Conservation (phyloP, 1,140 invertebrate genomes). For the Mamestra configurata region DNA sequence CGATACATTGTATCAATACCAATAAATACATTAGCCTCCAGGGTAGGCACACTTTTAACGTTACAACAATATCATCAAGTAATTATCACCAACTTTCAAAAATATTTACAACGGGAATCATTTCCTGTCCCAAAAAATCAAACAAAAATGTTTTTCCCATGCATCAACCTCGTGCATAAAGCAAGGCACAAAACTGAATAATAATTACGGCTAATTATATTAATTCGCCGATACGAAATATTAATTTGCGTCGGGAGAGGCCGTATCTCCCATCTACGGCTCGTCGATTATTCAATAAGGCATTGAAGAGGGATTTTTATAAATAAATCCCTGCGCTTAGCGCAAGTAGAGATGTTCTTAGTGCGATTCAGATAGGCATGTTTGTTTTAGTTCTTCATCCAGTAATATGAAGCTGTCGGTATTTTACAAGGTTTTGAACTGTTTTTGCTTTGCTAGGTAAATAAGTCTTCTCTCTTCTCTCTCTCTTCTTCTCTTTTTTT, state of each 20-base stretch:
- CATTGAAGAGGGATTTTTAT: constrained; percentile 73
- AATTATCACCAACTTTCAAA: background rate
- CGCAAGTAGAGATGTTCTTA: constrained; percentile 62
- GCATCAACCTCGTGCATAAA: constrained; percentile 30
- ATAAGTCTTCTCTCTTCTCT: no score
- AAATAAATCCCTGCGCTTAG: constrained; percentile 71
- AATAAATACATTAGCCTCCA: no score
- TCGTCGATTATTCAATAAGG: constrained; percentile 81
- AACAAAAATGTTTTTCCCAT: constrained; percentile 39
- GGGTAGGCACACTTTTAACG: no score
- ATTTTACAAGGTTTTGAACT: no score
- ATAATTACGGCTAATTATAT: constrained; percentile 67
- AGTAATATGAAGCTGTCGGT: constrained; percentile 2
- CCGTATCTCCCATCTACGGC: constrained; percentile 63
- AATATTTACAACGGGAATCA: background rate
- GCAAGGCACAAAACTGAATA: constrained; percentile 46
- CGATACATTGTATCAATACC: no score
- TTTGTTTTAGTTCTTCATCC: constrained; percentile 9
- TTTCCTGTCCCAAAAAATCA: constrained; percentile 32
- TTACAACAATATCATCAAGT: no score
- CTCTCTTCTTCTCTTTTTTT: no score
- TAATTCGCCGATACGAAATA: constrained; percentile 72
- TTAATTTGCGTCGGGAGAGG: constrained; percentile 72
- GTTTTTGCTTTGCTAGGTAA: no score
- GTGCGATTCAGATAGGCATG: constrained; percentile 39